Percentiles rank a stretch among this genome's conserved stretches.
These are phyloP conservation scores for Microtus californicus DNA, from an alignment of 2,797 vertebrate genomes.

Conservation along the genomic window DNA sequence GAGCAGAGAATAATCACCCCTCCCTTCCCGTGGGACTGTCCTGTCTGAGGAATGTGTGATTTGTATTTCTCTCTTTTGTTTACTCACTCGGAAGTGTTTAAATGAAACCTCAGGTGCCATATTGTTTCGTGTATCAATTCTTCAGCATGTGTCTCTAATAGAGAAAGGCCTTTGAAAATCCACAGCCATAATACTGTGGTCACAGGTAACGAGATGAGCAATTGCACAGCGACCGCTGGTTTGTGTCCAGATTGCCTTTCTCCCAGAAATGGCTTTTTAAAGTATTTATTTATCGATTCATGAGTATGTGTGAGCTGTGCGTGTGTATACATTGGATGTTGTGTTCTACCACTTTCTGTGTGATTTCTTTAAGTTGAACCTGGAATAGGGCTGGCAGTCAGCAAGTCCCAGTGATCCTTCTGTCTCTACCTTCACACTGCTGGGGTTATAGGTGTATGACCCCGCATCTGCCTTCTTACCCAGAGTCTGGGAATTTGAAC, in stretches of 20 bases:
- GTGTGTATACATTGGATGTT: not conserved
- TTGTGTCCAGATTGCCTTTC: constrained; percentile 19
- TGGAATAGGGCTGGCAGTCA: not conserved
- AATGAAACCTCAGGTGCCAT: not conserved
- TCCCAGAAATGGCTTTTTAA: not conserved
- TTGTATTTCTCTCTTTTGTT: not conserved
- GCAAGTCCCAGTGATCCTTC: not conserved
- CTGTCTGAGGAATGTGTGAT: constrained; percentile 12
- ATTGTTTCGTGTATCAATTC: constrained; percentile 28
- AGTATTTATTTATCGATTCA: not conserved
- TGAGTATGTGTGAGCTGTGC: not conserved
- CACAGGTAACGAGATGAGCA: not conserved
- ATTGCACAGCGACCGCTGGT: not conserved
- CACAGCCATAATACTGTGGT: not conserved
- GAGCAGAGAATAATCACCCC: not conserved
- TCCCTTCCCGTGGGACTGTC: not conserved
- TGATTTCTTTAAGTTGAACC: not conserved
- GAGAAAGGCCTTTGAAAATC: not conserved
- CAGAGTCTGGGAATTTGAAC: not conserved
- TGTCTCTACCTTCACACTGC: not conserved
- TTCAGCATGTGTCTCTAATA: not conserved
- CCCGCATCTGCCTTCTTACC: not conserved
- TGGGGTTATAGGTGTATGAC: not conserved
- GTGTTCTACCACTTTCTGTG: not conserved
- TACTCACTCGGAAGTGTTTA: constrained; percentile 9